Percentiles rank a stretch among this genome's conserved stretches.
These are phyloP conservation scores for Heliocidaris tuberculata DNA, from an alignment of 35 echinoderm and acorn worm genomes.

Conservation along the genomic window DNA sequence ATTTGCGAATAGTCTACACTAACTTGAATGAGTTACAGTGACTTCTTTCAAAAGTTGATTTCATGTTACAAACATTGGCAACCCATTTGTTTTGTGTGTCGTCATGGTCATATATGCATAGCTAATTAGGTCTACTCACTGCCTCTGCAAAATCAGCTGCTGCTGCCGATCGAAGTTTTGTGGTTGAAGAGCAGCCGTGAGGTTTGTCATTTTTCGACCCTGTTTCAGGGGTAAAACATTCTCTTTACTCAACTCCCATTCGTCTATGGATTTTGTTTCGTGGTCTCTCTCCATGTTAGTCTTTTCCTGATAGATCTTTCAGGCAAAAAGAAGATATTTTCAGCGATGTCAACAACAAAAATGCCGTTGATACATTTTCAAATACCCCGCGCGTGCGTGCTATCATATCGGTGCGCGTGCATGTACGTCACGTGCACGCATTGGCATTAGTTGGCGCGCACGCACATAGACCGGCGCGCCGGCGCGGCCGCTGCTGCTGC, in stretches of 20 bases:
- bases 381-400: background rate
- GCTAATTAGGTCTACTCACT: slow-evolving; percentile 66
- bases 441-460: background rate
- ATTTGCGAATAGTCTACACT: too few species aligned
- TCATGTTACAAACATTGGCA: too few species aligned
- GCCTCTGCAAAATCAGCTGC: slow-evolving; percentile 67
- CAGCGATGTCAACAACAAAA: background rate
- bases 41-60: too few species aligned
- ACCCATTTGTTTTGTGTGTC: too few species aligned
- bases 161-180: slow-evolving; percentile 67
- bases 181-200: slow-evolving; percentile 85
- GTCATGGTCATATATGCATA: background rate
- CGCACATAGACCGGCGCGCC: background rate
- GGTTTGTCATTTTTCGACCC: slow-evolving; percentile 76
- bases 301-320: background rate
- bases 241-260: slow-evolving; percentile 96
- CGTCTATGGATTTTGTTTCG: slow-evolving; percentile 40
- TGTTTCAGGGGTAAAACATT: slow-evolving; percentile 90
- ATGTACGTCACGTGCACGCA: background rate
- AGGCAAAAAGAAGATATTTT: background rate
- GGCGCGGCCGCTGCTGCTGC: too few species aligned
- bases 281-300: background rate
- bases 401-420: too few species aligned
- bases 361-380: background rate
- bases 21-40: too few species aligned